Evolutionary conservation across 2,888 invertebrate species (phyloP), one percentile per base, ranked within the genome.

Genomic region (Morpho achilles): DNA sequence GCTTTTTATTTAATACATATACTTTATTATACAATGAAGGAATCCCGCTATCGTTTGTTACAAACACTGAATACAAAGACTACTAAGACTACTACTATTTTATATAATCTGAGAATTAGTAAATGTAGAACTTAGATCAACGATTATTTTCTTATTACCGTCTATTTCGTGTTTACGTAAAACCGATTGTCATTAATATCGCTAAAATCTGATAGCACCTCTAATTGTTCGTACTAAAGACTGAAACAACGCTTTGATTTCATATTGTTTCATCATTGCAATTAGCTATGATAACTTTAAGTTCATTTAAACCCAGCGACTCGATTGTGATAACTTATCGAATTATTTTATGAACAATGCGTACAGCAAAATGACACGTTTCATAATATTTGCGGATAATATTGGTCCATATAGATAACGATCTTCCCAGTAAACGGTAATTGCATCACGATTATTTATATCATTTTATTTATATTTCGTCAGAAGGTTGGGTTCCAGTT

Each of bases 321-420:
- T 56, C 53, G 53, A 59, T 60, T 58, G 22, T 56, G 63, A 63
- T 63, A 56, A 52, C 49, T 63, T 63, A 63, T 63, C 63, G 61
- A 59, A 61, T 56, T 61, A 59, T 63, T 63, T 61, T 59, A 58
- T 56, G 61, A 52, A 59, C 63, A 61, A 61, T 63, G 56, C 49
- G 52, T 53, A 56, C 45, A 52, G 56, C 53, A 59, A 59, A 61
- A 57, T 61, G 54, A 55, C 49, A 40, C 48, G 61, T 63, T 63
- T 63, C 63, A 57, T 61, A 63, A 63, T 59, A 56, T 59, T 63
- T 56, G 52, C 55, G 9, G 61, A 51, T 63, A 59, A 59, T 61
- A 63, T 63, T 61, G 61, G 61, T 40, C 44, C 49, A 40, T 45
- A 52, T 40, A 58, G 63, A 63, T 61, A 63, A 58, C 40, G 51